These are phyloP conservation scores for Bombus fervidus DNA, from an alignment of 1,140 invertebrate species.

Conservation along the genomic window DNA sequence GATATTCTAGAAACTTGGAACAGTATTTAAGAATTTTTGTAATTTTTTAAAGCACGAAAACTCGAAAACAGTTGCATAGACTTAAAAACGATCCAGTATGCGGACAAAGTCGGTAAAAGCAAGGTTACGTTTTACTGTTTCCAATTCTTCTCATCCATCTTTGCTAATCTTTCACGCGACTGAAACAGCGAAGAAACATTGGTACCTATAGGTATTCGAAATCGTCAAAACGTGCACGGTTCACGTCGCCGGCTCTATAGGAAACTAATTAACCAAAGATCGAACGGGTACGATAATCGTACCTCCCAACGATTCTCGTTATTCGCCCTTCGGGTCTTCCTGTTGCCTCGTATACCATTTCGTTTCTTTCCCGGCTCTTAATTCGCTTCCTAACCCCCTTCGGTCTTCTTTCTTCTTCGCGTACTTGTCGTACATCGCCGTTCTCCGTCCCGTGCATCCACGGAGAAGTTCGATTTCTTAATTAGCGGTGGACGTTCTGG, in stretches of 20 bases:
- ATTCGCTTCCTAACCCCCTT: constrained; percentile 6
- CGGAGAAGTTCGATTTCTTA: constrained; percentile 55
- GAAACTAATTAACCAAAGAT: constrained; percentile 14
- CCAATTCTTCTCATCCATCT: no score
- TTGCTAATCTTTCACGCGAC: no score
- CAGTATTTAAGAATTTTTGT: no score
- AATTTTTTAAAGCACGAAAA: no score
- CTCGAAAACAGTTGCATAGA: no score
- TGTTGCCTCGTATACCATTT: not conserved
- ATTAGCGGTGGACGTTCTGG: constrained; percentile 60
- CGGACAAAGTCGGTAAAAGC: no score
- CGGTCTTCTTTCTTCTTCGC: not conserved
- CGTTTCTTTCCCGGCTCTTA: not conserved
- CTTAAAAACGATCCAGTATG: no score
- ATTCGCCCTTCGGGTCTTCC: not conserved
- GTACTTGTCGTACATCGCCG: not conserved
- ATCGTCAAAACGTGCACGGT: not conserved
- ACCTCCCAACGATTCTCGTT: constrained; percentile 11
- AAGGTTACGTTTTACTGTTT: no score
- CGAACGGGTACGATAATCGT: not conserved
- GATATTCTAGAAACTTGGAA: no score
- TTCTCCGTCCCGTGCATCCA: not conserved
- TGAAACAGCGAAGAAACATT: no score
- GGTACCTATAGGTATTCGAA: not conserved
- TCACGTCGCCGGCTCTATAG: not conserved